A percentile compares a stretch with the other conserved stretches of the same genome.
Evolutionary conservation across 2,797 vertebrate species (phyloP).

Genomic region (Enteromius paludinosus): DNA sequence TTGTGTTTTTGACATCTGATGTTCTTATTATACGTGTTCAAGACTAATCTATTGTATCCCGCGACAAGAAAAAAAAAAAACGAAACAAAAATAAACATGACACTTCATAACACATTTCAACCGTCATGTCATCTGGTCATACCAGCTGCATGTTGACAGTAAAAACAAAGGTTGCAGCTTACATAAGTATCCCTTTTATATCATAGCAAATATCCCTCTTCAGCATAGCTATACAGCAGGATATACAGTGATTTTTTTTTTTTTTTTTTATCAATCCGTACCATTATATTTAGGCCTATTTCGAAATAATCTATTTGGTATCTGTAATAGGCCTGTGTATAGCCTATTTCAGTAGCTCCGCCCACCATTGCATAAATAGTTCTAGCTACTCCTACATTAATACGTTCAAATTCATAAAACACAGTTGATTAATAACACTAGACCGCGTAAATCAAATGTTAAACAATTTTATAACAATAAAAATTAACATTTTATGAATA

Average conservation of each 20-base stretch:
- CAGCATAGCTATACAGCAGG: background rate
- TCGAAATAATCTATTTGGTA: background rate
- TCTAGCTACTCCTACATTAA: background rate
- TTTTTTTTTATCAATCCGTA: background rate
- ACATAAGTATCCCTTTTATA: too few species aligned
- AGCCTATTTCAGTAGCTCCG: background rate
- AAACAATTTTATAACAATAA: background rate
- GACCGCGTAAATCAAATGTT: background rate
- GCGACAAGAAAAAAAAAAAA: background rate
- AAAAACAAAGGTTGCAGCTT: conserved; percentile 9
- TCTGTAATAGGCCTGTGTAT: background rate
- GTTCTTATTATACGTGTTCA: background rate
- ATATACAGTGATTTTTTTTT: background rate
- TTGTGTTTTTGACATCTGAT: background rate
- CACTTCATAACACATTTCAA: background rate
- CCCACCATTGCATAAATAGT: background rate
- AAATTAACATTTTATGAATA: background rate
- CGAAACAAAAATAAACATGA: background rate
- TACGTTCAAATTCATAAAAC: background rate
- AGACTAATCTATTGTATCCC: background rate
- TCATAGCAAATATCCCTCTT: background rate
- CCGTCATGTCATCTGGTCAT: conserved; percentile 6
- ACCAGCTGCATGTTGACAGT: conserved; percentile 39
- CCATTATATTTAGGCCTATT: background rate
- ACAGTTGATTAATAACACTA: background rate